phyloP scores from a whole-genome alignment of 2,797 vertebrate genomes.

The Cynodonichthys magdalenae region DNA sequence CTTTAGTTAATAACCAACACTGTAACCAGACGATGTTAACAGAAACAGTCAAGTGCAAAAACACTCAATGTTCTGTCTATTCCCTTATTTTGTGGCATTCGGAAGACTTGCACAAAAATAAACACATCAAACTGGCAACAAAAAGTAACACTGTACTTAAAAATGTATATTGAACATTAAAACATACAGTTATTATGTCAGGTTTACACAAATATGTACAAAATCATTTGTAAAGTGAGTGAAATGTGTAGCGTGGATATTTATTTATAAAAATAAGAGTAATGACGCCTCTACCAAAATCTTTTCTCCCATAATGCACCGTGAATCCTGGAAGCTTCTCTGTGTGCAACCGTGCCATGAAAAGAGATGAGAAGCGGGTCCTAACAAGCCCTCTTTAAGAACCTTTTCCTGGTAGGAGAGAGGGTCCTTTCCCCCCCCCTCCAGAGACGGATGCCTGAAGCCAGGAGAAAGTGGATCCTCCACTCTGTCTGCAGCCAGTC shows the following conservation, averaged over 20 bases:
- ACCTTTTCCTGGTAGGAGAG: slow-evolving; percentile 51
- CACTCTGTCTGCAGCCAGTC: slow-evolving; percentile 14
- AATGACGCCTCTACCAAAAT: not conserved
- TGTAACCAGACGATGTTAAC: not conserved
- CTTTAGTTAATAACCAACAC: slow-evolving; percentile 19
- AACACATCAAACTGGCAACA: slow-evolving; percentile 11
- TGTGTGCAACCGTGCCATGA: slow-evolving; percentile 37
- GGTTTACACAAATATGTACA: slow-evolving; percentile 54
- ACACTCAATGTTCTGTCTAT: not conserved
- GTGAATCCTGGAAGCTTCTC: slow-evolving; percentile 11
- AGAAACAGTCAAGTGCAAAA: slow-evolving; percentile 5
- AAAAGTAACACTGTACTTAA: slow-evolving; percentile 33
- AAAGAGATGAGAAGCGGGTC: slow-evolving; percentile 18
- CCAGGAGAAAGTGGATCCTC: slow-evolving; percentile 60
- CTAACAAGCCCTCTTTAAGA: slow-evolving; percentile 45
- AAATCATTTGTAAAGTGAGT: slow-evolving; percentile 21
- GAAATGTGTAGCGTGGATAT: slow-evolving; percentile 43
- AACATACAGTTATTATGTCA: slow-evolving; percentile 2
- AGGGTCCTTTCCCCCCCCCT: slow-evolving; percentile 14
- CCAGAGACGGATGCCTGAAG: slow-evolving; percentile 51
- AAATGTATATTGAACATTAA: slow-evolving; percentile 31
- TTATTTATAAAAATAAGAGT: slow-evolving; percentile 9
- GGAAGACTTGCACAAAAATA: slow-evolving; percentile 13
- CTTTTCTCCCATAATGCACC: slow-evolving; percentile 12
- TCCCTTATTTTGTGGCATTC: not conserved